Base-by-base conservation (phyloP, 2,888 invertebrate genomes). In the Serripes groenlandicus region DNA sequence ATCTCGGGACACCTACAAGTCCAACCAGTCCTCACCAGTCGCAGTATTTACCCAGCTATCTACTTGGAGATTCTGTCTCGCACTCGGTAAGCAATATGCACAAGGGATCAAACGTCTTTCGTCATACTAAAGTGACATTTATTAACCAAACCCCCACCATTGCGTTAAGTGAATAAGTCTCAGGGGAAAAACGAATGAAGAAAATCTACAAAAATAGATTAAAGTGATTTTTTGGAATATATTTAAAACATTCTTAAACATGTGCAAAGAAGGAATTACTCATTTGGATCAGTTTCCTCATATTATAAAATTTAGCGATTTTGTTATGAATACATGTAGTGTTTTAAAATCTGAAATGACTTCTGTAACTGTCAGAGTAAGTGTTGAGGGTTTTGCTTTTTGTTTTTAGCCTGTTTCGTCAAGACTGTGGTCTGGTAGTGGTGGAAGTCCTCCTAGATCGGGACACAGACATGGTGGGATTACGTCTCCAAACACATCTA, bases 41-140 rank as follows among this genome's bases (percentile, higher is more conserved):
- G 35, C 90, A 91, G 77, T 92, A 86, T 64, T 83, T 92, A 32
- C 91, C 92, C 18, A 89, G 90, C 26, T 92, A 89, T 78, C 83
- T 92, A 11, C 85, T 92, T n/a, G 92, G 92, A 26, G 92, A 92
- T 18, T 86, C 88, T 35, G 80, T 87, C 52, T 88, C 89, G 52
- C 90, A 90, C 78, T 89, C 90, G 4, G 89, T 90, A 80, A 78
- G 83, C 76, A 49, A 23, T n/a, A n/a, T n/a, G n/a, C n/a, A n/a
- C n/a, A n/a, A n/a, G n/a, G n/a, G n/a, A 42, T 42, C 18, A 42
- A 42, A 42, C 18, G 9, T 42, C 42, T 9, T 18, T 18, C 42
- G 18, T 15, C 18, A 18, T 15, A 42, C 42, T 42, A 9, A 42
- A 18, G n/a, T n/a, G n/a, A n/a, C n/a, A n/a, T n/a, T n/a, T n/a